phyloP scores from a whole-genome alignment of 2,113 vertebrate genomes.

The Picathartes gymnocephalus region DNA sequence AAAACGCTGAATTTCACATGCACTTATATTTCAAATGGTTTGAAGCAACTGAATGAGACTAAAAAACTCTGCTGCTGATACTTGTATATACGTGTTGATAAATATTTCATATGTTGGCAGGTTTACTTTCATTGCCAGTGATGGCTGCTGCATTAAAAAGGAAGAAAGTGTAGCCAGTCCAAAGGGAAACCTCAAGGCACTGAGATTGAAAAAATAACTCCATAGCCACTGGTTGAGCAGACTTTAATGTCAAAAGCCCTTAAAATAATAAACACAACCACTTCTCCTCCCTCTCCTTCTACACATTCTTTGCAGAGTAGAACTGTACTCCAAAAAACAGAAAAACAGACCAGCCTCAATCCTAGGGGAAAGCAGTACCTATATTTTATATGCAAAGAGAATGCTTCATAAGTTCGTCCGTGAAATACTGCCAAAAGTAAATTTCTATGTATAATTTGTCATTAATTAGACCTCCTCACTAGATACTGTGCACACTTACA shows the following conservation, averaged over 20 bases:
- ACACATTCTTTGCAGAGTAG: neutral
- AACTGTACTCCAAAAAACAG: neutral
- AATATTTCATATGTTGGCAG: neutral
- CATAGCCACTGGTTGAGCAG: neutral
- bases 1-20: neutral
- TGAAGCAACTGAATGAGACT: neutral
- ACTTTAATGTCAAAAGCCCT: neutral
- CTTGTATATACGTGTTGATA: neutral
- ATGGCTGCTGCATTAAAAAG: neutral
- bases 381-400: neutral
- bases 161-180: neutral
- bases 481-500: neutral
- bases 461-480: neutral
- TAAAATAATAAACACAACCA: neutral
- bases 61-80: neutral
- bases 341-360: neutral
- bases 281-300: neutral
- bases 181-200: neutral
- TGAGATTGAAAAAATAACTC: neutral
- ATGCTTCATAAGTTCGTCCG: neutral
- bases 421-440: neutral
- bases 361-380: neutral
- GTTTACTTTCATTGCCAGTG: neutral
- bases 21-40: neutral
- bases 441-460: neutral